Percentiles rank a stretch among this genome's conserved stretches.
phyloP scores from a whole-genome alignment of 2,797 vertebrate genomes.

The Oceanodroma leucorhoa region DNA sequence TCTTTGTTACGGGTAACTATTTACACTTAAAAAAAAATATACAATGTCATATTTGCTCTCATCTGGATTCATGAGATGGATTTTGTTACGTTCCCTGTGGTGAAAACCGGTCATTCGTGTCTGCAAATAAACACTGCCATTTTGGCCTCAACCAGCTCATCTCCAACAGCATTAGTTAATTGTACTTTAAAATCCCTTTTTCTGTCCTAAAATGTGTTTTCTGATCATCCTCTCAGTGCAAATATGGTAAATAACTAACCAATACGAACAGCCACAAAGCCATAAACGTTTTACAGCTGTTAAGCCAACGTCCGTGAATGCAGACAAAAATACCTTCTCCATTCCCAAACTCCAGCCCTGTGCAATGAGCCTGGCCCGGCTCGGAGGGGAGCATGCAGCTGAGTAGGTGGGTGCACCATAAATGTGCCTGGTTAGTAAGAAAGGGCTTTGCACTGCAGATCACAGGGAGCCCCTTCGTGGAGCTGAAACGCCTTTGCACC shows the following conservation, averaged over 20 bases:
- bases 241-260: constrained; percentile 39
- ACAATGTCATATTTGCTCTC: constrained; percentile 35
- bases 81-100: constrained; percentile 17
- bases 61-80: constrained; percentile 50
- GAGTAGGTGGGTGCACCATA: not conserved
- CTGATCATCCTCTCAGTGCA: constrained; percentile 29
- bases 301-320: not conserved
- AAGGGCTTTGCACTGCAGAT: not conserved
- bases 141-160: constrained; percentile 34
- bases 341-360: not conserved
- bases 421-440: not conserved
- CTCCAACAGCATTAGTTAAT: constrained; percentile 51
- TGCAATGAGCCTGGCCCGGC: not conserved
- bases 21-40: not conserved
- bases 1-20: constrained; percentile 48
- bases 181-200: constrained; percentile 46
- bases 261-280: not conserved
- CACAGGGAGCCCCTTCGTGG: constrained; percentile 51
- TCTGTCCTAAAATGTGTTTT: constrained; percentile 25
- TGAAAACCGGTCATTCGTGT: constrained; percentile 38
- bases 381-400: not conserved
- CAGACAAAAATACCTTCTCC: not conserved
- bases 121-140: constrained; percentile 49
- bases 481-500: constrained; percentile 54
- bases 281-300: constrained; percentile 37